Evolutionary conservation across 2,888 invertebrate genomes (phyloP).

Genomic region (Anthophora plumipes): DNA sequence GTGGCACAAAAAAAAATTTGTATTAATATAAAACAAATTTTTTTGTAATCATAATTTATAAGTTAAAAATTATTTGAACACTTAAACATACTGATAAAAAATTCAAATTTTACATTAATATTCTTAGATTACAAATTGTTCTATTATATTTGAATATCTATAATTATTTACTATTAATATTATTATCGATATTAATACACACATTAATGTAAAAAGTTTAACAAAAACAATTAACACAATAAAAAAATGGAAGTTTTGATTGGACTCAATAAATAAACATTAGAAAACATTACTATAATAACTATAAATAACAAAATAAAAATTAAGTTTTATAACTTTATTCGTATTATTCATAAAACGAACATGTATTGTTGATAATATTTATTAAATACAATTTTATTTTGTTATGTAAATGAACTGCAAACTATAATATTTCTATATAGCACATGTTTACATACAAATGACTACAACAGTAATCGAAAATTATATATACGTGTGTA

Average conservation of each 20-base stretch:
- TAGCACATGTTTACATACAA: background rate
- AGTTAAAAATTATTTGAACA: background rate
- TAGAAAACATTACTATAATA: background rate
- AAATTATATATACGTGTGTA: constrained; percentile 5
- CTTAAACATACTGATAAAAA: background rate
- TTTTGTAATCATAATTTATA: background rate
- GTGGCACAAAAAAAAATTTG: background rate
- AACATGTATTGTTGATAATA: constrained; percentile 1
- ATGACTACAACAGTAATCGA: background rate
- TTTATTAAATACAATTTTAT: constrained; percentile 5
- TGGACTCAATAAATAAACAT: background rate
- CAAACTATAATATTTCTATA: background rate
- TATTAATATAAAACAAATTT: background rate
- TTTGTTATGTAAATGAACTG: background rate
- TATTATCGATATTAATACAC: background rate
- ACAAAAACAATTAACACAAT: too few relatives aligned
- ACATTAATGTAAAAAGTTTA: too few relatives aligned
- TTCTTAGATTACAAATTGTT: background rate
- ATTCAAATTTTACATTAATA: constrained; percentile 2
- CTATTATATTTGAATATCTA: background rate
- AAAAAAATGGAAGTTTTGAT: background rate
- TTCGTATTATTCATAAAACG: background rate
- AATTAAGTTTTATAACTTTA: constrained; percentile 11
- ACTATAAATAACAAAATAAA: background rate
- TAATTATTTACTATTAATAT: constrained; percentile 11